phyloP scores from a whole-genome alignment of 2,797 vertebrate species.

The Neomorphus geoffroyi region DNA sequence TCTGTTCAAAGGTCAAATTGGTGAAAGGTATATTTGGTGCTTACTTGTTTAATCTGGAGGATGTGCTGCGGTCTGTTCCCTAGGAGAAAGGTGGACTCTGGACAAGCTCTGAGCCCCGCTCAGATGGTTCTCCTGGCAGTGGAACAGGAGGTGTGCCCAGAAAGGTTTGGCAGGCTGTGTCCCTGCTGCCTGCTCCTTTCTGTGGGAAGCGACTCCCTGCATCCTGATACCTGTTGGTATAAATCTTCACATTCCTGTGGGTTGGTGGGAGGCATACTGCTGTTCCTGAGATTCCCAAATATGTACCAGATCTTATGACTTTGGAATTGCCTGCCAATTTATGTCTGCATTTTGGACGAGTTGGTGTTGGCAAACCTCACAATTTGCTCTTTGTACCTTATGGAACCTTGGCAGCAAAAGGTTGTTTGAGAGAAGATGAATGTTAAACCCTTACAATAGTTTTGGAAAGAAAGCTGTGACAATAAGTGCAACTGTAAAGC shows the following conservation, averaged over 20 bases:
- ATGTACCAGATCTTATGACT: neutral
- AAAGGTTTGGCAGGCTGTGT: neutral
- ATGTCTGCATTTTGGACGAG: neutral
- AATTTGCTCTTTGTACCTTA: neutral
- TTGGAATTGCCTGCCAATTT: neutral
- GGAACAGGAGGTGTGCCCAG: neutral
- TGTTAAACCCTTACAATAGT: neutral
- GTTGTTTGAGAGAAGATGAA: neutral
- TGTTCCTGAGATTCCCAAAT: neutral
- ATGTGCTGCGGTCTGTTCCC: neutral
- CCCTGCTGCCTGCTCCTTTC: neutral
- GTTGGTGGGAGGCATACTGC: neutral
- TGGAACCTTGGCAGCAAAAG: fast-evolving
- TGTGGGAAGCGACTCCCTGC: neutral
- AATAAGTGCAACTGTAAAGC: neutral
- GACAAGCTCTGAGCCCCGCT: neutral
- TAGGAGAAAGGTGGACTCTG: neutral
- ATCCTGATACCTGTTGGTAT: neutral
- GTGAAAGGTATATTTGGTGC: neutral
- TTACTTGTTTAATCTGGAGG: neutral
- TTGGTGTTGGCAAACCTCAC: neutral
- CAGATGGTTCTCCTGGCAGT: neutral
- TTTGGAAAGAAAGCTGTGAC: neutral
- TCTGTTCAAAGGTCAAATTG: neutral
- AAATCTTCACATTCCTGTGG: neutral